Base-by-base conservation (phyloP, 2,888 invertebrate species). In the Macrosiphum euphorbiae region DNA sequence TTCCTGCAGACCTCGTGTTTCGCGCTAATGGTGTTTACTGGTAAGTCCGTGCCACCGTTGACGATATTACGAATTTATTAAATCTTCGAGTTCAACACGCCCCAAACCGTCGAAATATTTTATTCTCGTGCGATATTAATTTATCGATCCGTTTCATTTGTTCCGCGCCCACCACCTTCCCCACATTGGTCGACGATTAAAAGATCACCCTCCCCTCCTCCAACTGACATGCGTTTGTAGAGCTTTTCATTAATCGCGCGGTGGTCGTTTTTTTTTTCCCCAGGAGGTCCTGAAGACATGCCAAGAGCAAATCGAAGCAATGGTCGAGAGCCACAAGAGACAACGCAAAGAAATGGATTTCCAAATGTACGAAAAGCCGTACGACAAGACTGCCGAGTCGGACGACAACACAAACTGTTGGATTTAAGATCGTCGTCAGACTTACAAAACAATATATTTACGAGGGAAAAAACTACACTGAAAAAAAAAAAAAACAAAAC, bases 221-320 rank as follows among this genome's bases (percentile, higher is more conserved):
- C 78, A 8, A 20, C 35, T 78, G 35, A 8, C 2, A 78, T 7
- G 78, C 78, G 8, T 78, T 78, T 35, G 20, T 16, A 78, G 35
- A 41, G 41, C 41, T 28, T 44, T 67, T 90, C 10, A 44, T 67
- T 47, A 47, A 44, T n/a, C n/a, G 24, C 11, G 11, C 5, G 13
- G 7, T 78, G 35, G 20, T 24, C 24, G 20, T 85, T 91, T 86
- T 92, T 55, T 55, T 55, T 85, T 91, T 35, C 52, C 26, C 28
- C 96, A 98, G 98, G 98, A 98, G 95, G 98, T 97, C 95, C 97
- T 98, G 86, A 97, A 97, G 95, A 97, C 97, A 93, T 98, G 98
- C 96, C 96, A 98, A 95, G 97, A 97, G 95, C 97, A 98, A 96
- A 97, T 98, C 95, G 98, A 98, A 96, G 97, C 97, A 95, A 98